Percentiles rank a stretch among this genome's conserved stretches.
Evolutionary conservation across 2,888 invertebrate genomes (phyloP).

Genomic region (Drosophila buzzatii): DNA sequence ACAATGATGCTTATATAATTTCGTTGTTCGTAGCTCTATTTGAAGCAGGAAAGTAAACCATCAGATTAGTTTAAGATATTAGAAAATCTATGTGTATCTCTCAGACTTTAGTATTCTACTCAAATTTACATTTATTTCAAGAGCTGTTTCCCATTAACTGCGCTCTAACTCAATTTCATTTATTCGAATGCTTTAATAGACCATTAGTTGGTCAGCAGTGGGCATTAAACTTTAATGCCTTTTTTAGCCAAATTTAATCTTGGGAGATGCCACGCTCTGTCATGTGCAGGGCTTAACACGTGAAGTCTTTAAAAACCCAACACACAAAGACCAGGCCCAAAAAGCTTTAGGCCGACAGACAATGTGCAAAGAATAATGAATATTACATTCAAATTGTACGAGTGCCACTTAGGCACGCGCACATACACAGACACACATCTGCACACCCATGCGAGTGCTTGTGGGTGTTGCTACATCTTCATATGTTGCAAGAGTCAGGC

Average conservation of each 20-base stretch:
- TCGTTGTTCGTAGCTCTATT: too few relatives aligned
- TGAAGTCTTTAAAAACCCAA: constrained; percentile 43
- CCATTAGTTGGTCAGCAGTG: constrained; percentile 22
- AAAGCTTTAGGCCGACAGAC: constrained; percentile 54
- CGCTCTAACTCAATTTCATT: not conserved
- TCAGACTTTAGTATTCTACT: not conserved
- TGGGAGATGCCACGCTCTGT: not conserved
- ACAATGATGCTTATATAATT: too few relatives aligned
- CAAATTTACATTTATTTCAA: not conserved
- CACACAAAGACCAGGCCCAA: constrained; percentile 24
- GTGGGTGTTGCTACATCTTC: constrained; percentile 61
- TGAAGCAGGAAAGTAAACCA: too few relatives aligned
- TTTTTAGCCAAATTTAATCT: constrained; percentile 9
- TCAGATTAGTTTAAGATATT: not conserved
- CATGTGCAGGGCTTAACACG: constrained; percentile 20
- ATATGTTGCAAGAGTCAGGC: constrained; percentile 82
- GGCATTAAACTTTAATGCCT: constrained; percentile 16
- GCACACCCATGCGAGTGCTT: constrained; percentile 17
- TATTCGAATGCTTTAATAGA: constrained; percentile 8
- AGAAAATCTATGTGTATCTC: not conserved
- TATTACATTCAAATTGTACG: constrained; percentile 81
- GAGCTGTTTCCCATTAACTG: not conserved
- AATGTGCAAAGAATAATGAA: constrained; percentile 80
- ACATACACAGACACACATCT: constrained; percentile 23
- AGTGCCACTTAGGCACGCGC: constrained; percentile 78